phyloP scores from a whole-genome alignment of 2,888 invertebrate genomes.

The Lampropteryx suffumata region DNA sequence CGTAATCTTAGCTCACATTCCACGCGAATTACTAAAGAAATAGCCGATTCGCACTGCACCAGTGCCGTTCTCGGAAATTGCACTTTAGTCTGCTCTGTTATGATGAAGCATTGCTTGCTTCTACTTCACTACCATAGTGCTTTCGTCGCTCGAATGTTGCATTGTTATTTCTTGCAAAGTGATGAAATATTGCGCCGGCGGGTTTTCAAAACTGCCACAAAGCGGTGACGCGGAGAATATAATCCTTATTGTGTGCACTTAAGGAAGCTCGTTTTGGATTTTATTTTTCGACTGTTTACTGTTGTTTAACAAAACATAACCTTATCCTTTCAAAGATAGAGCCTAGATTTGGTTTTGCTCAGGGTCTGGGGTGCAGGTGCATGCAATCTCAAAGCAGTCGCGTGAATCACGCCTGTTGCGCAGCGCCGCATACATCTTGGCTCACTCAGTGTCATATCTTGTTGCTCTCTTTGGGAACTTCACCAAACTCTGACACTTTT shows the following conservation, averaged over 20 bases:
- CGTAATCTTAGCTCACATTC: conserved; percentile 8
- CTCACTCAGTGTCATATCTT: conserved; percentile 63
- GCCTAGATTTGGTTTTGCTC: conserved; percentile 35
- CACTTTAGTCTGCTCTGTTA: conserved; percentile 46
- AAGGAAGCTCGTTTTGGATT: conserved; percentile 52
- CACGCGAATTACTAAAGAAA: conserved; percentile 14
- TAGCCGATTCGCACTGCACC: conserved; percentile 30
- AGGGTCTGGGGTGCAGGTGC: conserved; percentile 60
- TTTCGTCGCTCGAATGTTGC: conserved; percentile 60
- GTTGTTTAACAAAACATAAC: conserved; percentile 35
- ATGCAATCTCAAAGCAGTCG: conserved; percentile 53
- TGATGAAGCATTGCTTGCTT: conserved; percentile 65
- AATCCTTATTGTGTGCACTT: conserved; percentile 38
- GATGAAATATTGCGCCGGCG: conserved; percentile 72
- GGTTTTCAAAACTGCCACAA: conserved; percentile 48
- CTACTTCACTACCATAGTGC: conserved; percentile 66
- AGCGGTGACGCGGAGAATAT: conserved; percentile 33
- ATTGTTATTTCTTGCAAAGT: conserved; percentile 77
- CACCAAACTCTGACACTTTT: conserved; percentile 21
- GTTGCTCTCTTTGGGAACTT: conserved; percentile 54
- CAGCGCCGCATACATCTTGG: conserved; percentile 72
- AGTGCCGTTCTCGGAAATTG: conserved; percentile 36
- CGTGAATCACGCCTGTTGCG: conserved; percentile 73
- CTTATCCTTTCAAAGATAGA: conserved; percentile 37
- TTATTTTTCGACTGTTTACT: conserved; percentile 47